Percentiles rank a stretch among this genome's conserved stretches.
Evolutionary conservation across 2,113 vertebrate genomes (phyloP).

Genomic region (Andinoacara biseriatus): DNA sequence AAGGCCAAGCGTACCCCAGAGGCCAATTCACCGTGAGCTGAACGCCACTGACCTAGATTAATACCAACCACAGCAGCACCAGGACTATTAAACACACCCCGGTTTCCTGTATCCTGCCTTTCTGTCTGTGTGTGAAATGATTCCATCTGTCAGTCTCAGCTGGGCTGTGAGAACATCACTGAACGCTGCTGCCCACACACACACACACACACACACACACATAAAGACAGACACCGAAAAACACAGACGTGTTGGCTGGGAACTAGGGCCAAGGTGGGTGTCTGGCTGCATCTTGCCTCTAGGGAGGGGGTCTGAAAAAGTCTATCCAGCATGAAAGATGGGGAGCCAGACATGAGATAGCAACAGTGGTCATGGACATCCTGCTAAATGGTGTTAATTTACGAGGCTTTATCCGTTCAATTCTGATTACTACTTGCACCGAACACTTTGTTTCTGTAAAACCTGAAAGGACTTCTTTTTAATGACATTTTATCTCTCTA

Average conservation of each 20-base stretch:
- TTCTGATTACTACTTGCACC: not conserved
- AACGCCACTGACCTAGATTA: conserved; percentile 74
- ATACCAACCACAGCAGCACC: conserved; percentile 66
- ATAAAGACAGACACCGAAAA: conserved; percentile 49
- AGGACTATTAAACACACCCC: conserved; percentile 66
- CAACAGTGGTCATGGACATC: not conserved
- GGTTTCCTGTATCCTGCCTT: conserved; percentile 72
- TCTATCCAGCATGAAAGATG: conserved; percentile 30
- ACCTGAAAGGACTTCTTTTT: conserved; percentile 27
- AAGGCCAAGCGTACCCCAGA: conserved; percentile 62
- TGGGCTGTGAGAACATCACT: conserved; percentile 66
- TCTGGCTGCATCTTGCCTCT: conserved; percentile 58
- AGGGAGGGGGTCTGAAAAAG: conserved; percentile 13
- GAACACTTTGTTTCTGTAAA: conserved; percentile 4
- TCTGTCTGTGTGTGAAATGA: conserved; percentile 76
- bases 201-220: conserved; percentile 18
- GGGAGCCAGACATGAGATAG: conserved; percentile 10
- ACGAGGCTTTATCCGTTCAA: conserved; percentile 1
- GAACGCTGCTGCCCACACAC: conserved; percentile 49
- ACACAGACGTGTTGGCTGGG: conserved; percentile 58
- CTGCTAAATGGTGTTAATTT: not conserved
- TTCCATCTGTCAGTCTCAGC: conserved; percentile 79
- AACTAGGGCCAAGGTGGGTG: conserved; percentile 63
- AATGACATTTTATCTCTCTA: conserved; percentile 25
- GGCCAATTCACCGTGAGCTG: conserved; percentile 49